Percentiles rank a stretch among this genome's conserved stretches.
These are phyloP conservation scores for Brotula barbata DNA, from an alignment of 2,797 vertebrate genomes.

Conservation along the genomic window DNA sequence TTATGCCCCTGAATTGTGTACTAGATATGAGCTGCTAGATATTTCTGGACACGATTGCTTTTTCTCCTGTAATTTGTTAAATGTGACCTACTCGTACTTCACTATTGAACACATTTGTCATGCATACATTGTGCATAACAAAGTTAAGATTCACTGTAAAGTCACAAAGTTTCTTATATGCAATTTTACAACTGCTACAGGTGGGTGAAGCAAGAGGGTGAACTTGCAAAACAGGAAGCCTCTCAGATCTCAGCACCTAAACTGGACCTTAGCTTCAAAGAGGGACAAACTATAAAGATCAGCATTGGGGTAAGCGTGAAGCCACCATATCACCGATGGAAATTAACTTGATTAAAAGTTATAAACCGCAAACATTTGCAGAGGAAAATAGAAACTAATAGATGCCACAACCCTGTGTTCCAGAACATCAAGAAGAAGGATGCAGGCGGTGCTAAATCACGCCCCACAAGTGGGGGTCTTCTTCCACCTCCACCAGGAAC, in stretches of 20 bases:
- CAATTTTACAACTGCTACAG: slow-evolving; percentile 67
- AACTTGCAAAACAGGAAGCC: slow-evolving; percentile 88
- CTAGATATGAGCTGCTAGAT: background rate
- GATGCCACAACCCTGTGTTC: background rate
- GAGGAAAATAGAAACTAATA: background rate
- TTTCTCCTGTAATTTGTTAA: background rate
- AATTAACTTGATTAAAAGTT: background rate
- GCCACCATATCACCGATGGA: background rate
- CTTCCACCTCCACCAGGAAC: slow-evolving; percentile 89
- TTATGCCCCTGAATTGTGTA: background rate
- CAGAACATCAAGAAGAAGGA: slow-evolving; percentile 95
- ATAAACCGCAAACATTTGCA: background rate
- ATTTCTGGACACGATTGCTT: background rate
- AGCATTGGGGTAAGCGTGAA: slow-evolving; percentile 87
- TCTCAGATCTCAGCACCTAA: slow-evolving; percentile 81
- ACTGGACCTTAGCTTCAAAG: slow-evolving; percentile 95
- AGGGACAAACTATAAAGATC: slow-evolving; percentile 97
- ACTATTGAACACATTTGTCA: background rate
- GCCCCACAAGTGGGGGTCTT: slow-evolving; percentile 69
- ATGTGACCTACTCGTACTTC: background rate
- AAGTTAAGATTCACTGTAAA: no score
- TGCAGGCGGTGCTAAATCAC: slow-evolving; percentile 71
- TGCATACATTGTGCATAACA: background rate
- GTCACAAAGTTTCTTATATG: background rate
- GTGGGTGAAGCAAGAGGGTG: slow-evolving; percentile 94